Conservation (phyloP, 92 coral and sea anemone species). For the Pocillopora meandrina region DNA sequence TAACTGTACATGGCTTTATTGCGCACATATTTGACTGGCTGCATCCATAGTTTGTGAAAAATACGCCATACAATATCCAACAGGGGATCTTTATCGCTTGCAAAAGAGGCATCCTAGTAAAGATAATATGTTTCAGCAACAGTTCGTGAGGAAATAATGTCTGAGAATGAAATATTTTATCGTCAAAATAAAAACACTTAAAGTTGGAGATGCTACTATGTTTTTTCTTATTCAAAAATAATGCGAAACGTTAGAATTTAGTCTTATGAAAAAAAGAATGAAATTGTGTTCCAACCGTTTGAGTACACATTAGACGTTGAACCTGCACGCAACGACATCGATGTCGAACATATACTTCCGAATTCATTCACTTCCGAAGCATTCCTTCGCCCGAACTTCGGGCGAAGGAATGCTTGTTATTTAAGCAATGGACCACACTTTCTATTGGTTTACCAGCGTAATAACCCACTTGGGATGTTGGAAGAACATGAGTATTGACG, state of each 20-base stretch:
- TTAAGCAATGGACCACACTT: too few relatives aligned
- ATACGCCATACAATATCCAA: background rate
- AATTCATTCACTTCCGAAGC: too few relatives aligned
- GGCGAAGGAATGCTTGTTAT: too few relatives aligned
- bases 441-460: too few relatives aligned
- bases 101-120: slow-evolving; percentile 1
- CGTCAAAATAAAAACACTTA: background rate
- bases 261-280: background rate
- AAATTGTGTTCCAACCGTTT: too few relatives aligned
- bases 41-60: background rate
- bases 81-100: background rate
- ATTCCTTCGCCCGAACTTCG: too few relatives aligned
- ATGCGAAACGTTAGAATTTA: background rate
- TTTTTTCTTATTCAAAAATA: too few relatives aligned
- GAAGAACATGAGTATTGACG: too few relatives aligned
- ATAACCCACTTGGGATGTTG: too few relatives aligned
- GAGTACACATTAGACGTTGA: too few relatives aligned
- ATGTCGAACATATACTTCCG: too few relatives aligned
- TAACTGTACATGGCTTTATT: slow-evolving; percentile 7
- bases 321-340: too few relatives aligned
- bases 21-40: background rate
- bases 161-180: background rate
- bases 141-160: background rate
- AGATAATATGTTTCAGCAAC: background rate
- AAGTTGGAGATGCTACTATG: background rate